phyloP scores from a whole-genome alignment of 1,140 invertebrate genomes.

The Bombus difficillimus region DNA sequence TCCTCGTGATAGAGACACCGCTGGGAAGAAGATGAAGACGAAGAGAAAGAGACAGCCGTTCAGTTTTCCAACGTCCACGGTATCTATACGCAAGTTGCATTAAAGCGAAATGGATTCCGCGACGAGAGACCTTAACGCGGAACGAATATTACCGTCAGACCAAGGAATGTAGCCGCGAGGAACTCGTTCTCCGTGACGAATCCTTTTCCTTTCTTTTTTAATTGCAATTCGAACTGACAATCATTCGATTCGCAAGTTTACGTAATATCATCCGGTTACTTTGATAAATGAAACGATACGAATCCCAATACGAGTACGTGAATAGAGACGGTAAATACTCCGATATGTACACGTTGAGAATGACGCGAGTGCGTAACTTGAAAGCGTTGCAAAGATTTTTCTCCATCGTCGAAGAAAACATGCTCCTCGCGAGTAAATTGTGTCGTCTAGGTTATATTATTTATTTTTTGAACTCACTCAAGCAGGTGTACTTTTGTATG shows the following conservation, averaged over 20 bases:
- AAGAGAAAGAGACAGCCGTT: neutral
- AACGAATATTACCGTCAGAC: constrained; percentile 46
- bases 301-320: accelerated
- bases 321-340: no score
- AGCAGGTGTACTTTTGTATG: constrained; percentile 3
- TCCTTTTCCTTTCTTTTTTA: neutral
- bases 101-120: constrained; percentile 57
- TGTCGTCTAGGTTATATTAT: neutral
- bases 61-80: constrained; percentile 26
- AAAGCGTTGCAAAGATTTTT: neutral
- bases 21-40: neutral
- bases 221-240: neutral
- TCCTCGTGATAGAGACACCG: constrained; percentile 59
- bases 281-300: no score
- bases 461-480: neutral
- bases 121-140: constrained; percentile 52
- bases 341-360: neutral
- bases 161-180: constrained; percentile 3
- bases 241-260: neutral
- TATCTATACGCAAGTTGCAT: constrained; percentile 44
- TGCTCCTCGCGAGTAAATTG: neutral
- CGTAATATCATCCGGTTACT: neutral
- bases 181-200: neutral
- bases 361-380: no score
- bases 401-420: neutral